Percentiles rank a stretch among this genome's conserved stretches.
Conservation (phyloP, 2,888 invertebrate genomes). For the Tuberolachnus salignus region DNA sequence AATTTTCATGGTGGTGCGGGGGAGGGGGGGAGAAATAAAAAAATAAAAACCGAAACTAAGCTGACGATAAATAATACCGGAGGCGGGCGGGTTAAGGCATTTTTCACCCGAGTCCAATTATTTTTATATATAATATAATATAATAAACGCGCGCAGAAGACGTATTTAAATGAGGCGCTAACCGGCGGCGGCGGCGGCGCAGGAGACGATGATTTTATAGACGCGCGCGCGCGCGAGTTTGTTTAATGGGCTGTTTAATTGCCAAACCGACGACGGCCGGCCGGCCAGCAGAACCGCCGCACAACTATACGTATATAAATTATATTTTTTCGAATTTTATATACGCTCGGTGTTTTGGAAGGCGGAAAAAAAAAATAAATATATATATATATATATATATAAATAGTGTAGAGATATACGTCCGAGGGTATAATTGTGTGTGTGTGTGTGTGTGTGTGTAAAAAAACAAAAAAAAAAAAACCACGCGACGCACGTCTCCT, state of each 20-base stretch:
- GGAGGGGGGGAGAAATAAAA: neutral
- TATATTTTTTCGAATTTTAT: constrained; percentile 18
- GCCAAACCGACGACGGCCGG: constrained; percentile 10
- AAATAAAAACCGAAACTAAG: neutral
- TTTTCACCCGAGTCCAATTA: constrained; percentile 29
- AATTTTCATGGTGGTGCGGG: no score
- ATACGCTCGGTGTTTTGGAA: constrained; percentile 26
- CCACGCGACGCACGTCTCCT: constrained; percentile 1
- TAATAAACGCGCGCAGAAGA: neutral
- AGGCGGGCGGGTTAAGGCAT: constrained; percentile 13
- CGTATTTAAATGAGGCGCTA: neutral
- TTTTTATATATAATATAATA: neutral
- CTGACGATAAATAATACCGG: constrained; percentile 27
- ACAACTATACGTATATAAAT: neutral
- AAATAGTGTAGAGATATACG: constrained; percentile 13
- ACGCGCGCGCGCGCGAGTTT: neutral
- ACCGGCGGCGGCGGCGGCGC: neutral
- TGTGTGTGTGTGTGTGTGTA: neutral
- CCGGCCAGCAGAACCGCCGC: neutral
- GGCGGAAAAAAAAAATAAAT: constrained; percentile 2
- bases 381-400: neutral
- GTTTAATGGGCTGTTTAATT: constrained; percentile 51
- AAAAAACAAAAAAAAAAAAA: constrained; percentile 16
- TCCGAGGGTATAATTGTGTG: constrained; percentile 14
- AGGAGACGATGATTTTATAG: neutral